A percentile compares a stretch with the other conserved stretches of the same genome.
phyloP scores from a whole-genome alignment of 2,888 invertebrate genomes.

The Heliconius ismenius region DNA sequence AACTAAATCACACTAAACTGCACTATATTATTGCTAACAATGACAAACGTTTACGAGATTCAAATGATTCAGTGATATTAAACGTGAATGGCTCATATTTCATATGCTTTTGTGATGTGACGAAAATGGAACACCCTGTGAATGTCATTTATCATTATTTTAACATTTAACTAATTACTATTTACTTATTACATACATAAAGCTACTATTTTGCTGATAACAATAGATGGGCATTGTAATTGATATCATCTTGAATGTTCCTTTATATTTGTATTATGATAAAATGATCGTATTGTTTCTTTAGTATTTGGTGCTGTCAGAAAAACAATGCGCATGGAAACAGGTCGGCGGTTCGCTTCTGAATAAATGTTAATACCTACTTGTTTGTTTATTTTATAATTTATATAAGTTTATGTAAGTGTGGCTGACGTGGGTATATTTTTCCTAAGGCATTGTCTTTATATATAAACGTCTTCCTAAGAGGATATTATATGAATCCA shows the following conservation, averaged over 20 bases:
- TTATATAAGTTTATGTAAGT: background rate
- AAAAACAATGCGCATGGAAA: background rate
- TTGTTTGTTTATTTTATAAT: slow-evolving; percentile 13
- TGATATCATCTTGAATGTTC: slow-evolving; percentile 48
- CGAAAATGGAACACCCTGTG: slow-evolving; percentile 48
- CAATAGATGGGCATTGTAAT: slow-evolving; percentile 39
- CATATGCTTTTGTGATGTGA: slow-evolving; percentile 25
- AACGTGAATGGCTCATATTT: slow-evolving; percentile 24
- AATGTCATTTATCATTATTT: slow-evolving; percentile 53
- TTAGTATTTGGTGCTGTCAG: slow-evolving; percentile 42
- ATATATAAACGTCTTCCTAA: background rate
- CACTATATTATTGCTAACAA: slow-evolving; percentile 23
- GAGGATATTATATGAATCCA: background rate
- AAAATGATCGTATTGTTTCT: slow-evolving; percentile 29
- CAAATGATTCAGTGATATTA: slow-evolving; percentile 19
- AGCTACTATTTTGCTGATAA: slow-evolving; percentile 60
- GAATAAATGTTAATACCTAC: background rate
- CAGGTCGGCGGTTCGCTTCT: background rate
- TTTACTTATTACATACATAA: slow-evolving; percentile 48
- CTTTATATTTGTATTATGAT: slow-evolving; percentile 35
- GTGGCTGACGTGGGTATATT: background rate
- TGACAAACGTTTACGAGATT: slow-evolving; percentile 19
- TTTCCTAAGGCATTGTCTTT: background rate
- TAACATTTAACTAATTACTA: slow-evolving; percentile 57
- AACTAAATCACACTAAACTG: slow-evolving; percentile 15